phyloP scores from a whole-genome alignment of 2,888 invertebrate species.

The Poecilobothrus nobilitatus region DNA sequence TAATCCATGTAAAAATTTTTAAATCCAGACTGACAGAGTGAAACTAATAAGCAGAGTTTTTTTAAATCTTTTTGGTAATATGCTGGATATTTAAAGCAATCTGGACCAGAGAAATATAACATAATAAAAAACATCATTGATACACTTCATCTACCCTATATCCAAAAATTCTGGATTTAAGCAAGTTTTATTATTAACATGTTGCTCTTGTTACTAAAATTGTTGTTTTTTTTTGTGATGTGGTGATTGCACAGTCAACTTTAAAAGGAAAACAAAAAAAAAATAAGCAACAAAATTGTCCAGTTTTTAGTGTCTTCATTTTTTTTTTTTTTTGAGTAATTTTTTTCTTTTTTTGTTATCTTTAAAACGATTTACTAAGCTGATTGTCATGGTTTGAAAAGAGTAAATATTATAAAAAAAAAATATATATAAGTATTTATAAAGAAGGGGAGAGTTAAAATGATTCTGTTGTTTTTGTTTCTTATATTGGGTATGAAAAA shows the following conservation, averaged over 20 bases:
- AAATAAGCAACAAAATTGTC: background rate
- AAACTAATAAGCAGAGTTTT: too few species aligned
- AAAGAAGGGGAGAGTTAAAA: background rate
- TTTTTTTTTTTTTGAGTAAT: too few species aligned
- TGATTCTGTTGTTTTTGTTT: background rate
- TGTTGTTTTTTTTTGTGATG: background rate
- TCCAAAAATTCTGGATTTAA: background rate
- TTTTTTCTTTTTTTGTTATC: too few species aligned
- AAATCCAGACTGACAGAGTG: too few species aligned
- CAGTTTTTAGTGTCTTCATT: background rate
- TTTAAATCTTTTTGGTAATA: too few species aligned
- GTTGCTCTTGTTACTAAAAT: background rate
- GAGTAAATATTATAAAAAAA: background rate
- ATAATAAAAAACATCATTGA: background rate
- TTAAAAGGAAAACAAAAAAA: background rate
- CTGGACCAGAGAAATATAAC: background rate
- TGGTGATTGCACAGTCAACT: background rate
- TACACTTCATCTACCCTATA: background rate
- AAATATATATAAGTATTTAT: background rate
- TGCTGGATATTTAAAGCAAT: background rate
- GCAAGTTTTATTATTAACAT: background rate
- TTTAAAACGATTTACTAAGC: background rate
- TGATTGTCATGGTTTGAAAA: background rate
- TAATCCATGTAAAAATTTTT: too few species aligned
- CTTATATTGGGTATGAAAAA: too few species aligned